Evolutionary conservation across 2,797 vertebrate genomes (phyloP).

Genomic region (Enteromius treurensis): DNA sequence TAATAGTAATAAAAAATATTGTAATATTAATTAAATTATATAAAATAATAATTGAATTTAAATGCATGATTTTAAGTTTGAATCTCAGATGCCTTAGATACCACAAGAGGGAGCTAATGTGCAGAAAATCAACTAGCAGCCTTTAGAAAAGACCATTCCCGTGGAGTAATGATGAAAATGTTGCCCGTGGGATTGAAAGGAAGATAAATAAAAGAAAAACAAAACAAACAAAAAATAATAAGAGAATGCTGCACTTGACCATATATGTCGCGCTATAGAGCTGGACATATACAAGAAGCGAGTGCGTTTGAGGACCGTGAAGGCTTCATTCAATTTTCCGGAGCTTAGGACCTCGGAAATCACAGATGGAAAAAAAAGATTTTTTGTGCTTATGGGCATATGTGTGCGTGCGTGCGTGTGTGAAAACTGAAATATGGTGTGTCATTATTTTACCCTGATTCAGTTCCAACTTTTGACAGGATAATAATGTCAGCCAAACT

Average conservation of each 20-base stretch:
- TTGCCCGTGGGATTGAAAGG: neutral
- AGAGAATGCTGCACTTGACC: slow-evolving; percentile 17
- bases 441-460: slow-evolving; percentile 47
- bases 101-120: slow-evolving; percentile 52
- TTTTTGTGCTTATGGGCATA: slow-evolving; percentile 15
- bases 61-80: neutral
- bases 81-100: neutral
- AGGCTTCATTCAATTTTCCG: slow-evolving; percentile 42
- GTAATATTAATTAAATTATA: too few relatives aligned
- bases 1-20: too few relatives aligned
- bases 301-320: slow-evolving; percentile 1
- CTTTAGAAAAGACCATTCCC: neutral
- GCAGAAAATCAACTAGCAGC: slow-evolving; percentile 3
- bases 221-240: neutral
- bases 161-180: slow-evolving; percentile 1
- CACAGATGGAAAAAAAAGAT: slow-evolving; percentile 23
- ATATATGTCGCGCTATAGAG: slow-evolving; percentile 9
- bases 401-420: slow-evolving; percentile 12
- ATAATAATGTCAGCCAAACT: slow-evolving; percentile 53
- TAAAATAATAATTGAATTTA: too few relatives aligned
- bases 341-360: slow-evolving; percentile 27
- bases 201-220: slow-evolving; percentile 40
- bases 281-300: slow-evolving; percentile 20
- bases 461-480: slow-evolving; percentile 48
- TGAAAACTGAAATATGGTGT: slow-evolving; percentile 48